phyloP scores from a whole-genome alignment of 2,888 invertebrate species.

The Tinea pellionella region DNA sequence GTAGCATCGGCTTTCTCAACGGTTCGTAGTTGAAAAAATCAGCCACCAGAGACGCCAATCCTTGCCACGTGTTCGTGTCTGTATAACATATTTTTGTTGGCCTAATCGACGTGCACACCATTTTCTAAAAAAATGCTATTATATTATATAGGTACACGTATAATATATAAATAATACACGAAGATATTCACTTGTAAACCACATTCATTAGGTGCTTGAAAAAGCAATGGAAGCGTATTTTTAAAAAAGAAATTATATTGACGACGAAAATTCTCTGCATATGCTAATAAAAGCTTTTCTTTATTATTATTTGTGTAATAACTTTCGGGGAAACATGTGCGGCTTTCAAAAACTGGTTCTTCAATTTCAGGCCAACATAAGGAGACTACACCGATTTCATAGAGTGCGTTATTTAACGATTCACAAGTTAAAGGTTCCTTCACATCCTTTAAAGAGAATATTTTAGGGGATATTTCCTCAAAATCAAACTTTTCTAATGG shows the following conservation, averaged over 20 bases:
- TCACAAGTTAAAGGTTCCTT: slow-evolving; percentile 54
- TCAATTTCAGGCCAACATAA: slow-evolving; percentile 73
- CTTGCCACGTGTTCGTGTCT: slow-evolving; percentile 78
- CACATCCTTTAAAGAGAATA: slow-evolving; percentile 42
- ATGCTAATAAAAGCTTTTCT: slow-evolving; percentile 77
- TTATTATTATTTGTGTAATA: slow-evolving; percentile 76
- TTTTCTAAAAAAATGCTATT: slow-evolving; percentile 73
- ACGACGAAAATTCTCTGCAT: slow-evolving; percentile 82
- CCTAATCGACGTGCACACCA: slow-evolving; percentile 86
- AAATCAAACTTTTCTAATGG: slow-evolving; percentile 38
- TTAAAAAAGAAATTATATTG: slow-evolving; percentile 73
- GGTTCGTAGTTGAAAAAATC: slow-evolving; percentile 83
- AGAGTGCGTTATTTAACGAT: slow-evolving; percentile 69
- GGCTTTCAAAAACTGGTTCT: slow-evolving; percentile 67
- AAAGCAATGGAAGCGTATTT: slow-evolving; percentile 73
- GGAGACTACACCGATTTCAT: slow-evolving; percentile 71
- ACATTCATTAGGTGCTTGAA: slow-evolving; percentile 82
- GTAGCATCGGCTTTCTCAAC: slow-evolving; percentile 71
- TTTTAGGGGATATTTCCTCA: slow-evolving; percentile 45
- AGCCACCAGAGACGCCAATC: slow-evolving; percentile 78
- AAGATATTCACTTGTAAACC: slow-evolving; percentile 72
- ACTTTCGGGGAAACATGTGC: slow-evolving; percentile 71
- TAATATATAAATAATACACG: background rate
- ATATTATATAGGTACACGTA: background rate
- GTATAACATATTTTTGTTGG: slow-evolving; percentile 80